A percentile compares a stretch with the other conserved stretches of the same genome.
These are phyloP conservation scores for Bubalus kerabau DNA, from an alignment of 2,113 vertebrate genomes.

Conservation along the genomic window DNA sequence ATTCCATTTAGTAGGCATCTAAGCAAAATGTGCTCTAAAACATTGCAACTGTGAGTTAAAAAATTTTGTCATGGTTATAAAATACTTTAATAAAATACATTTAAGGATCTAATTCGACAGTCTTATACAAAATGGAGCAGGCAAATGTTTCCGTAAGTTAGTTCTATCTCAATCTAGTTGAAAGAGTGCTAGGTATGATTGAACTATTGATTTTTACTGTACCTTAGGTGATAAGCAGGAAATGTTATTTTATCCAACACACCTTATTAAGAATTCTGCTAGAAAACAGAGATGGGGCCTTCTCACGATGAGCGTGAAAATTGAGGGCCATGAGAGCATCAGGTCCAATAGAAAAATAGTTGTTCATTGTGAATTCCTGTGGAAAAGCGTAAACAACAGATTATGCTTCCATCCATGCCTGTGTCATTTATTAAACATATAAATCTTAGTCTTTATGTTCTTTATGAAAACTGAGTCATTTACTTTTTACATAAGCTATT, in stretches of 20 bases:
- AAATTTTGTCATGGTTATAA: not conserved
- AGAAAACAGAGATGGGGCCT: slow-evolving; percentile 96
- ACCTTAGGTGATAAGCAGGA: slow-evolving; percentile 57
- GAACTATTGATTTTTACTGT: slow-evolving; percentile 65
- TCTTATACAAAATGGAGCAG: not conserved
- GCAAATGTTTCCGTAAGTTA: not conserved
- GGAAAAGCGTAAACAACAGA: not conserved
- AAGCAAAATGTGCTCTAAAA: slow-evolving; percentile 20
- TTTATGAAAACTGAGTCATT: not conserved
- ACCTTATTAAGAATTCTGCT: slow-evolving; percentile 99
- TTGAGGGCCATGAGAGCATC: slow-evolving; percentile 99
- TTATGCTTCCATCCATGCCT: not conserved
- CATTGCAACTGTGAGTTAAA: not conserved
- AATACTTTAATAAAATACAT: not conserved
- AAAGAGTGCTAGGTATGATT: slow-evolving; percentile 26
- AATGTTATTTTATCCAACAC: slow-evolving; percentile 70
- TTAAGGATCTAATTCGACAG: not conserved
- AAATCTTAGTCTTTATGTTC: not conserved
- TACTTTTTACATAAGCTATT: not conserved
- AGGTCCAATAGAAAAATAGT: slow-evolving; percentile 97
- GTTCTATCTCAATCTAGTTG: not conserved
- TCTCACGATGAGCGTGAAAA: slow-evolving; percentile 95
- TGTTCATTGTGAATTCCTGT: slow-evolving; percentile 94
- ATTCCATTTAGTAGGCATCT: not conserved
- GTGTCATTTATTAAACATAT: no score